A percentile compares a stretch with the other conserved stretches of the same genome.
phyloP scores from a whole-genome alignment of 1,140 invertebrate species.

The Arion vulgaris region DNA sequence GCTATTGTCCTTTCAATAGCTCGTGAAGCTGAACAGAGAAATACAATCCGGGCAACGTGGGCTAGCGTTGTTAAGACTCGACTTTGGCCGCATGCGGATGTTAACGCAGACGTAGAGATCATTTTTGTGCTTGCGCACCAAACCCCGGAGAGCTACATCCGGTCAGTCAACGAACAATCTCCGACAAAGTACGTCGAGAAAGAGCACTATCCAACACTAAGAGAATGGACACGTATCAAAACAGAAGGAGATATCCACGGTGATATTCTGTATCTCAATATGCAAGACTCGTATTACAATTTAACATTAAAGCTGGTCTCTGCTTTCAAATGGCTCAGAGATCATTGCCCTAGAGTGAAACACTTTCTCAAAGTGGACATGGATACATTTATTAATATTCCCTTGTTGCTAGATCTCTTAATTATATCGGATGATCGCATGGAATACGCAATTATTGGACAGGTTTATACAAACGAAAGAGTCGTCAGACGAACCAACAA shows the following conservation, averaged over 20 bases:
- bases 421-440: background rate
- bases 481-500: conserved; percentile 39
- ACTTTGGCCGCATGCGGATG: conserved; percentile 35
- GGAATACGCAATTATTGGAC: conserved; percentile 11
- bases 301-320: conserved; percentile 79
- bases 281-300: conserved; percentile 57
- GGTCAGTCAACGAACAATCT: background rate
- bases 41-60: conserved; percentile 48
- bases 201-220: conserved; percentile 7
- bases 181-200: conserved; percentile 66
- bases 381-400: conserved; percentile 86
- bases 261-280: conserved; percentile 59
- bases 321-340: conserved; percentile 84
- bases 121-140: conserved; percentile 51
- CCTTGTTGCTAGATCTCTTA: conserved; percentile 54
- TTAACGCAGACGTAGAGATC: conserved; percentile 34
- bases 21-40: conserved; percentile 12
- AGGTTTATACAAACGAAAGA: background rate
- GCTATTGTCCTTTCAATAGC: conserved; percentile 32
- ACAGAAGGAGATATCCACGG: conserved; percentile 40
- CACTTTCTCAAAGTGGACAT: conserved; percentile 91
- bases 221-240: conserved; percentile 12
- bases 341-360: conserved; percentile 76
- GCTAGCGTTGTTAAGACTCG: conserved; percentile 37
- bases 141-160: background rate